A percentile compares a stretch with the other conserved stretches of the same genome.
These are phyloP conservation scores for Aurelia coerulea DNA, from an alignment of 30 jellyfish, hydroid and myxozoan genomes.

Conservation along the genomic window DNA sequence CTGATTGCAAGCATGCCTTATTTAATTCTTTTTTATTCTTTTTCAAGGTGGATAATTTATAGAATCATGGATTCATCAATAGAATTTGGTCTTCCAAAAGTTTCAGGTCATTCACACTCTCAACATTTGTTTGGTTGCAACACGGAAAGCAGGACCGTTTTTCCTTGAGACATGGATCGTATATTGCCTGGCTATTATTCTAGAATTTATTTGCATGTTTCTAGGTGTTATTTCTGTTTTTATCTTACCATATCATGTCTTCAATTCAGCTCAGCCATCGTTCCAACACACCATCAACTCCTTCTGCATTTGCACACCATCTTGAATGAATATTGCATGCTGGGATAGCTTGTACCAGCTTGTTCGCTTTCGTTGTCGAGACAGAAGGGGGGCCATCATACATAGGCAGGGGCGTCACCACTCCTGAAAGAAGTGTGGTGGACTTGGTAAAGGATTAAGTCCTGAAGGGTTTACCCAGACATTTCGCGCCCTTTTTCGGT, in stretches of 20 bases:
- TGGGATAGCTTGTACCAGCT: conserved; percentile 53
- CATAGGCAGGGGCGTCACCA: neutral
- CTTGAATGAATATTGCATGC: conserved; percentile 13
- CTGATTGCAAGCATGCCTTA: too few relatives aligned
- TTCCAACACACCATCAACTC: conserved; percentile 21
- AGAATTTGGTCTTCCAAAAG: conserved; percentile 28
- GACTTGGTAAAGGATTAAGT: too few relatives aligned
- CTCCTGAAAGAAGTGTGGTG: neutral
- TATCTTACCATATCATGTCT: neutral
- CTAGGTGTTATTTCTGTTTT: neutral
- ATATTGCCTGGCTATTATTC: neutral
- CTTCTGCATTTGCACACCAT: conserved; percentile 57
- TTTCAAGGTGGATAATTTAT: neutral
- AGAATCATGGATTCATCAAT: conserved; percentile 25
- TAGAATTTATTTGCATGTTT: neutral
- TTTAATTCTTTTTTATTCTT: too few relatives aligned
- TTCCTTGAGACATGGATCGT: neutral
- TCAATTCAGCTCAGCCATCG: neutral
- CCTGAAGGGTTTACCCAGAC: too few relatives aligned
- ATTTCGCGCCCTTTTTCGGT: too few relatives aligned
- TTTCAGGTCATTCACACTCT: neutral
- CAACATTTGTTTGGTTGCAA: too few relatives aligned
- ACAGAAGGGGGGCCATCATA: neutral
- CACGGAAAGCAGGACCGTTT: neutral
- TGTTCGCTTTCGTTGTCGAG: neutral